Evolutionary conservation across 2,888 invertebrate genomes (phyloP), one percentile per base, ranked within the genome.

Genomic region (Mimachlamys varia): DNA sequence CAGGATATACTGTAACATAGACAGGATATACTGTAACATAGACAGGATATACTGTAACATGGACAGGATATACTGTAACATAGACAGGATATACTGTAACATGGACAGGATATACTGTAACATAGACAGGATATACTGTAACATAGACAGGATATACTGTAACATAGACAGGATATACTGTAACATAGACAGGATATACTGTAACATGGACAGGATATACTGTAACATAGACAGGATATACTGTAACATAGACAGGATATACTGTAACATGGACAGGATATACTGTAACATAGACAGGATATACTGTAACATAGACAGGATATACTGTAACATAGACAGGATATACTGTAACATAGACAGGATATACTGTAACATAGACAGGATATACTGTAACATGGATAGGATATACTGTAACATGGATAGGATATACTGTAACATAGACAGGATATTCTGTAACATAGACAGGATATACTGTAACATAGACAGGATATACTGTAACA

Each of bases 111-210:
- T n/a, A n/a, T n/a, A 94, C 99, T 99, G 95, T 91, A 97, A 97
- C 87, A 87, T 87, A n/a, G n/a, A n/a, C n/a, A n/a, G 76, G 90
- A 89, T 12, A 27, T 2, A n/a, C 98, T 98, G 96, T 99, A 98
- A 95, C 98, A 98, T 10, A 98, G 97, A 0, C 99, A 98, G 89
- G 98, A 98, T n/a, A n/a, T n/a, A 94, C 99, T 99, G 95, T 91
- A 97, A 97, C 87, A 87, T 87, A n/a, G n/a, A n/a, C n/a, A n/a
- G 76, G 90, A 89, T 12, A 27, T 2, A n/a, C 98, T 98, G 96
- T 99, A 98, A 95, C 98, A 98, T 10, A 98, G 97, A 0, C 99
- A 98, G 89, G 98, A 98, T n/a, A n/a, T n/a, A 94, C 99, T 99
- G 95, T 91, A 97, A 97, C 87, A 87, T 87, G 76, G 90, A 89